phyloP scores from a whole-genome alignment of 2,888 invertebrate species.

The Hirtodrosophila confusa region DNA sequence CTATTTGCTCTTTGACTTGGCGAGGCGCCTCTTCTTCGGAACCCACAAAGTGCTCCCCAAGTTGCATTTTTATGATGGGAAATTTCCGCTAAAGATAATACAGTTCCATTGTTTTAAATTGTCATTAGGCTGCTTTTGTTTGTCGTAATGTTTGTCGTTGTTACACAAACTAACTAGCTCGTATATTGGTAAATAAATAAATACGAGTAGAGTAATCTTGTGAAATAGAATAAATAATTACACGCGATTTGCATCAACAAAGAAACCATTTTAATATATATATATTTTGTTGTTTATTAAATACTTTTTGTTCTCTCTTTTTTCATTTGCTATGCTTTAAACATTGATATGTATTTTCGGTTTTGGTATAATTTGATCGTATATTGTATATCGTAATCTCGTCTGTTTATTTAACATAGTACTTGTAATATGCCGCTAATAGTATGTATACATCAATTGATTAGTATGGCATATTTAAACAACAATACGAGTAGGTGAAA shows the following conservation, averaged over 20 bases:
- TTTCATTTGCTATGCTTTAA: conserved; percentile 56
- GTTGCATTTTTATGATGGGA: conserved; percentile 68
- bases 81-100: conserved; percentile 67
- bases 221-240: conserved; percentile 62
- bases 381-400: conserved; percentile 62
- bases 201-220: conserved; percentile 19
- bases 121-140: conserved; percentile 63
- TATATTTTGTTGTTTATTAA: conserved; percentile 78
- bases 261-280: conserved; percentile 81
- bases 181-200: conserved; percentile 31
- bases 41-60: conserved; percentile 1
- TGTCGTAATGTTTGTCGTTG: conserved; percentile 39
- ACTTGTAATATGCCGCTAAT: conserved; percentile 61
- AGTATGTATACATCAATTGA: conserved; percentile 54
- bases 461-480: conserved; percentile 44
- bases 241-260: conserved; percentile 75
- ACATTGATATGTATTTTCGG: conserved; percentile 69
- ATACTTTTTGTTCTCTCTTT: conserved; percentile 62
- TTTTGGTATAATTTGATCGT: conserved; percentile 51
- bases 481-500: conserved; percentile 50
- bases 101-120: conserved; percentile 65
- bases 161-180: conserved; percentile 47
- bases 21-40: neutral
- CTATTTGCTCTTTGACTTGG: conserved; percentile 28
- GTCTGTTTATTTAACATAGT: conserved; percentile 52